These are phyloP conservation scores for Homarus gammarus DNA, from an alignment of 2,888 invertebrate species.

Conservation along the genomic window DNA sequence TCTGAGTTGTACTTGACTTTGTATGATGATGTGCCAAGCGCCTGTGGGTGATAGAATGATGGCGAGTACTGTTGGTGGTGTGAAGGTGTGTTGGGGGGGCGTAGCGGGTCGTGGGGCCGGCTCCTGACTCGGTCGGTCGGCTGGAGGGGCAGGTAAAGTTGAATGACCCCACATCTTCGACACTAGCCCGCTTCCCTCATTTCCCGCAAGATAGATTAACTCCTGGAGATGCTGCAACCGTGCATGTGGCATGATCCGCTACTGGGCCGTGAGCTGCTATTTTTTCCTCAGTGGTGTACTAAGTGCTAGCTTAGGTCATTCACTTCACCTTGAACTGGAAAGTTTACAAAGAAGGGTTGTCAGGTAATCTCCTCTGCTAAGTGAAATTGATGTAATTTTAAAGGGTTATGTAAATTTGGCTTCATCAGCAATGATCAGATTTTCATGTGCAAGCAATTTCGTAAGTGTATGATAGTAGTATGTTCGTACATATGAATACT, in stretches of 20 bases:
- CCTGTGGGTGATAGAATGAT: background rate
- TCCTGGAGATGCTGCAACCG: background rate
- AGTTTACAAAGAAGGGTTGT: too few species aligned
- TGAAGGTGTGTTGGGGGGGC: background rate
- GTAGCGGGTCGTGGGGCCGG: conserved; percentile 39
- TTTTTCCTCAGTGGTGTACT: too few species aligned
- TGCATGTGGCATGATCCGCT: background rate
- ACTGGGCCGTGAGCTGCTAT: background rate
- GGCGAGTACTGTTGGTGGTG: conserved; percentile 3
- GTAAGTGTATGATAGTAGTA: too few species aligned
- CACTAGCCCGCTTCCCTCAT: conserved; percentile 3
- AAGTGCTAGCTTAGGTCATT: too few species aligned
- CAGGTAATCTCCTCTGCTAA: too few species aligned
- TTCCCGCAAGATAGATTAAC: background rate
- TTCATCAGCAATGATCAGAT: too few species aligned
- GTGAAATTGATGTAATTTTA: too few species aligned
- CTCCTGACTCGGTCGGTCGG: background rate
- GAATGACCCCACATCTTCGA: conserved; percentile 39
- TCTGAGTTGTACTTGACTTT: too few species aligned
- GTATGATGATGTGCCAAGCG: background rate
- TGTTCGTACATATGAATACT: too few species aligned
- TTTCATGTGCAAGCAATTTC: too few species aligned
- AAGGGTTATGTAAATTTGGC: too few species aligned
- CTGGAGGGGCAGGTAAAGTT: conserved; percentile 43
- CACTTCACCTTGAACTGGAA: too few species aligned